Percentiles rank a stretch among this genome's conserved stretches.
These are phyloP conservation scores for Listrodromus nycthemerus DNA, from an alignment of 2,888 invertebrate genomes.

Conservation along the genomic window DNA sequence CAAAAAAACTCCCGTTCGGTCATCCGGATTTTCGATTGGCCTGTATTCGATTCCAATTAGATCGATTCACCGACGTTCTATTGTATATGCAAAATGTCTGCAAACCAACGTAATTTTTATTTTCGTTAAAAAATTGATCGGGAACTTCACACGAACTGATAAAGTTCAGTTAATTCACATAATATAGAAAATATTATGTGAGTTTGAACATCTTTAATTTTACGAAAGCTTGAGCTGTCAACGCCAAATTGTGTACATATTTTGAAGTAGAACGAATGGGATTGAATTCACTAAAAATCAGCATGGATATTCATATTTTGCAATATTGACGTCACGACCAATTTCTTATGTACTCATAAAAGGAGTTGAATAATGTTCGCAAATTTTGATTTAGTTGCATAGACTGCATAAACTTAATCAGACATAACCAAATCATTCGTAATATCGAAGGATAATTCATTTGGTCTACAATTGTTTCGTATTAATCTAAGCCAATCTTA, in stretches of 20 bases:
- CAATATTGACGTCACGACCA: background rate
- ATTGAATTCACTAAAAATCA: background rate
- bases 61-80: too few species aligned
- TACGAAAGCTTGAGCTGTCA: background rate
- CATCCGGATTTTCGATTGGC: too few species aligned
- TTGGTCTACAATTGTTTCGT: background rate
- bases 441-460: background rate
- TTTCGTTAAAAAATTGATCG: background rate
- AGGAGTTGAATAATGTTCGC: background rate
- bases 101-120: background rate
- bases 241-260: background rate
- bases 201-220: background rate
- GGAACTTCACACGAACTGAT: too few species aligned
- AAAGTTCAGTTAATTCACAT: too few species aligned
- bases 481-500: slow-evolving; percentile 76
- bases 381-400: too few species aligned
- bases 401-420: too few species aligned
- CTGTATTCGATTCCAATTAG: too few species aligned
- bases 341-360: too few species aligned
- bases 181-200: too few species aligned
- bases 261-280: background rate
- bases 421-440: background rate
- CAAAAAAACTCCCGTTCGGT: too few species aligned
- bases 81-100: background rate
- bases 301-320: background rate